phyloP scores from a whole-genome alignment of 2,888 invertebrate species.

The Brachyopa scutellaris region DNA sequence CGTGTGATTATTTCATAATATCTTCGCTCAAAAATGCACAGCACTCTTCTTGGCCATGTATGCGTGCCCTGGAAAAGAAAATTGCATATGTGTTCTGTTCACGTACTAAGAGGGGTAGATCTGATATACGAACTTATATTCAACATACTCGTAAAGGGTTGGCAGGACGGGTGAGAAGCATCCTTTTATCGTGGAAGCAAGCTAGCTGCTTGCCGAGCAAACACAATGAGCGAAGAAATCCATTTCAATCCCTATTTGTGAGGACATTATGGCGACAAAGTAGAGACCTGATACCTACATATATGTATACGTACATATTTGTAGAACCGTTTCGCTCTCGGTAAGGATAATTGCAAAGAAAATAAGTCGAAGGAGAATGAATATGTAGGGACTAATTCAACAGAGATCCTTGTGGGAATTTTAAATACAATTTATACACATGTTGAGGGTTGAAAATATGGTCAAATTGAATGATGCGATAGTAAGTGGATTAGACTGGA shows the following conservation, averaged over 20 bases:
- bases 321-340: slow-evolving; percentile 36
- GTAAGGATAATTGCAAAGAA: slow-evolving; percentile 56
- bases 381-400: slow-evolving; percentile 50
- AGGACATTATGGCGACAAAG: slow-evolving; percentile 38
- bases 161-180: not conserved
- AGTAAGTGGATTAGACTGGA: slow-evolving; percentile 42
- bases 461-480: slow-evolving; percentile 55
- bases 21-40: slow-evolving; percentile 49
- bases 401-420: slow-evolving; percentile 53
- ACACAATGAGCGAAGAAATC: slow-evolving; percentile 55
- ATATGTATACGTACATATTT: slow-evolving; percentile 48
- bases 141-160: not conserved
- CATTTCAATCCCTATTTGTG: slow-evolving; percentile 57
- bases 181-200: slow-evolving; percentile 37
- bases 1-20: slow-evolving; percentile 31
- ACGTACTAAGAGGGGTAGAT: slow-evolving; percentile 44
- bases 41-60: slow-evolving; percentile 38
- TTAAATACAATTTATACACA: slow-evolving; percentile 41
- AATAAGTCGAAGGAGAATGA: slow-evolving; percentile 55
- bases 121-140: not conserved
- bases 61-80: slow-evolving; percentile 42
- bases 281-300: too few species aligned
- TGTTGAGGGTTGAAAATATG: slow-evolving; percentile 37
- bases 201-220: slow-evolving; percentile 47
- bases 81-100: slow-evolving; percentile 55